Evolutionary conservation across 1,140 invertebrate genomes (phyloP), one percentile per base, ranked within the genome.

Genomic region (Drosophila orosa): DNA sequence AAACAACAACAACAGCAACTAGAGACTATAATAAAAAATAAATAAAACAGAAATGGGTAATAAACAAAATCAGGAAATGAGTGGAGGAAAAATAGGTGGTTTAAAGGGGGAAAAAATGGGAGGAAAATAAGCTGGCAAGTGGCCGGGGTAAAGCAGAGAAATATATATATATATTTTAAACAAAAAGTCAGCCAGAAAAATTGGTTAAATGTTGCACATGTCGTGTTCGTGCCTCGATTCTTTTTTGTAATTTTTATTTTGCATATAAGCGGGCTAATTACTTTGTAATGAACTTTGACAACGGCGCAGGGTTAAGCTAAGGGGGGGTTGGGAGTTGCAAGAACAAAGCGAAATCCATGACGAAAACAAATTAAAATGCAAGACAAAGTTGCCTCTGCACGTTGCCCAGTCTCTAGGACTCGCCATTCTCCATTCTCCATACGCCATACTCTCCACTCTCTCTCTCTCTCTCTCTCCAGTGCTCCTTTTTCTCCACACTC

Each of bases 251-350:
- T 69, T 66, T 62, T 66, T 62, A 50, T 72, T 75, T 76, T 81
- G 74, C 69, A 82, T 82, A 78, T 82, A 68, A 68, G 75, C 63
- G 66, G 45, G 80, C 77, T 89, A 89, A 89, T 89, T 89, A 89
- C 85, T 89, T 90, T 84, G 84, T 84, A 89, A 89, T 89, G 84
- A 89, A 89, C 80, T 90, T 89, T 76, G 77, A 84, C 84, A 89
- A 89, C 57, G 82, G 35, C 24, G 35, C 15, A 6, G 25, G 47
- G 45, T 35, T 47, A 17, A 17, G 3, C 22, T 33, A 22, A 6
- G 22, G 8, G 3, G 9, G 22, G 15, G 59, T 9, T 40, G 29
- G 29, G n/a, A 29, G 57, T n/a, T 63, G 63, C 31, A 45, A 56
- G 40, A 71, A 48, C 66, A 58, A 58, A 71, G 50, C 65, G 39